Evolutionary conservation across 2,113 vertebrate species (phyloP), one percentile per base, ranked within the genome.

Genomic region (Mirza zaza): DNA sequence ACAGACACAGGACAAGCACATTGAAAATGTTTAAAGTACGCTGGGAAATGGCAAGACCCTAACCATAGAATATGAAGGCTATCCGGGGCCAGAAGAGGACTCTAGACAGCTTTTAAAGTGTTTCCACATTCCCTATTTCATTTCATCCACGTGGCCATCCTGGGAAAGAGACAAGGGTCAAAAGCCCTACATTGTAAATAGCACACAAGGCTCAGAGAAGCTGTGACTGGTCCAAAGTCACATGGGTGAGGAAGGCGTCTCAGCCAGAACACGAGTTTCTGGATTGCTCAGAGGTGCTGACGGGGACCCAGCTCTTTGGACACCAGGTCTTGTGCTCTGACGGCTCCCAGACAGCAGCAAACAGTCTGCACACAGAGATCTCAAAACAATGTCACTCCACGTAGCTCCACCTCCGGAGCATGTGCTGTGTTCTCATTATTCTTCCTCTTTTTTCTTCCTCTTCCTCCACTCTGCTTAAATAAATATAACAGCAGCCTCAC

Each of bases 381-480:
- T 68, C 7, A 23, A 15, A 79, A 55, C 27, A 29, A 8, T 6
- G 9, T 71, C 17, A 14, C 25, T 25, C 67, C 25, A 3, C 1
- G 0, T 0, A 42, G 39, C 59, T 77, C 55, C 67, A 86, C 59
- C 67, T 63, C 39, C 11, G 5, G 1, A 81, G 23, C 39, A 57
- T 36, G 32, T 10, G 50, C 52, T 42, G 20, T 70, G 80, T 88
- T 42, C 91, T 87, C 81, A 23, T 15, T 57, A 42, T 34, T 61
- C 93, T 79, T 84, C 86, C 80, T 67, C 73, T n/a, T 91, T 76
- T 63, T 57, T 39, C 65, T 87, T 88, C 95, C 21, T 91, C 87
- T 95, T 91, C 92, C 67, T 87, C 68, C 45, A 67, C 61, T 85
- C 48, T 18, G 9, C 61, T 27, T 61, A 79, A 73, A 87, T 32